Conservation (phyloP, 1,140 invertebrate species). For the Monomorium pharaonis region DNA sequence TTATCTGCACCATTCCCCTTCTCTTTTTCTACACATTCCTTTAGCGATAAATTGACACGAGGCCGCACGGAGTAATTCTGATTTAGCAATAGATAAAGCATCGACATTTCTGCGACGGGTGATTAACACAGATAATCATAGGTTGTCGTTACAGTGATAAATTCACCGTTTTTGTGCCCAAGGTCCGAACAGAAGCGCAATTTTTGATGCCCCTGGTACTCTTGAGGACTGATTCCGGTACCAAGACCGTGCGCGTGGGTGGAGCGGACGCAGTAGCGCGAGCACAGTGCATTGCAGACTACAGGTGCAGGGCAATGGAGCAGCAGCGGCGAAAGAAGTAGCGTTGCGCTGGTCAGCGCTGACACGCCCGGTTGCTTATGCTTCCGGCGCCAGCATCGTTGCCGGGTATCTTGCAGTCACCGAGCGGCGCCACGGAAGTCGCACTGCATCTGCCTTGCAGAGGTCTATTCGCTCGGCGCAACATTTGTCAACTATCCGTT, state of each 20-base stretch:
- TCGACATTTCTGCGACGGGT: neutral
- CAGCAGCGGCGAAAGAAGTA: constrained; percentile 78
- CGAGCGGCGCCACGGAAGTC: constrained; percentile 56
- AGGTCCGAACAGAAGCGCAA: constrained; percentile 29
- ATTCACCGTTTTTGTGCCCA: constrained; percentile 33
- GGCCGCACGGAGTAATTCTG: neutral
- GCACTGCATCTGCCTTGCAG: constrained; percentile 8
- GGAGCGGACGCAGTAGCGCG: constrained; percentile 73
- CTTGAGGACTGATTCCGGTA: constrained; percentile 59
- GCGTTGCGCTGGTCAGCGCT: constrained; percentile 83
- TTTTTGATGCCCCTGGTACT: constrained; percentile 18
- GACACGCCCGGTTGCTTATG: constrained; percentile 81
- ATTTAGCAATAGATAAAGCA: neutral
- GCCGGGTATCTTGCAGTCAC: constrained; percentile 13
- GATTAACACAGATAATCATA: constrained; percentile 52
- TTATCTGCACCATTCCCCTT: neutral
- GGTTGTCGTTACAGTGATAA: constrained; percentile 41
- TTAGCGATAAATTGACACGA: neutral
- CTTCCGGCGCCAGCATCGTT: constrained; percentile 78
- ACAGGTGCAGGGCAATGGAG: constrained; percentile 77
- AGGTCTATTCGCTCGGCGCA: neutral
- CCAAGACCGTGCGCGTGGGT: constrained; percentile 70
- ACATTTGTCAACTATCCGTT: constrained; percentile 35
- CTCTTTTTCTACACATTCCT: neutral
- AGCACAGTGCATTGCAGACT: constrained; percentile 69